Conservation (phyloP, 2,797 vertebrate species). For the Austrolebias charrua region DNA sequence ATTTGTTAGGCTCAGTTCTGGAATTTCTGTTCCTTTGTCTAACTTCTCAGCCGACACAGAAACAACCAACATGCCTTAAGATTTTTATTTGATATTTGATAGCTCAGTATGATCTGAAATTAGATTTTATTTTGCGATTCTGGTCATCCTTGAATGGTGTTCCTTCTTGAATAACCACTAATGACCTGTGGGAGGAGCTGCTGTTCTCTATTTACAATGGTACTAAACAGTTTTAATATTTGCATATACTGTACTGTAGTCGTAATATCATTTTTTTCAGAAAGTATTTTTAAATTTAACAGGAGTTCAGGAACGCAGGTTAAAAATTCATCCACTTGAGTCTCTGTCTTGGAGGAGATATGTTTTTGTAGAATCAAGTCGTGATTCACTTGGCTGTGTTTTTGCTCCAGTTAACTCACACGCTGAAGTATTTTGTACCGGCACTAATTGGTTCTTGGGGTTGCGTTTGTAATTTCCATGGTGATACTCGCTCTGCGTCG, state of each 20-base stretch:
- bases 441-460: conserved; percentile 50
- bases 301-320: conserved; percentile 27
- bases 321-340: conserved; percentile 32
- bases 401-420: conserved; percentile 39
- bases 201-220: conserved; percentile 15
- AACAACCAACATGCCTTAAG: too few relatives aligned
- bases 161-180: not conserved
- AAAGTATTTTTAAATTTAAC: conserved; percentile 1
- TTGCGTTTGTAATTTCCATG: conserved; percentile 59
- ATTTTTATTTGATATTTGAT: too few relatives aligned
- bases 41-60: too few relatives aligned
- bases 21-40: too few relatives aligned
- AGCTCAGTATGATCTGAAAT: too few relatives aligned
- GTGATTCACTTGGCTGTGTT: conserved; percentile 29
- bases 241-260: not conserved
- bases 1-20: too few relatives aligned
- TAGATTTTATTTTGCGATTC: not conserved
- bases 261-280: conserved; percentile 4
- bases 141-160: not conserved
- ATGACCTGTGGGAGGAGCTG: conserved; percentile 30
- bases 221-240: not conserved
- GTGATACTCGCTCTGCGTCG: conserved; percentile 28
- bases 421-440: conserved; percentile 31
- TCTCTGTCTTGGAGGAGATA: conserved; percentile 21
- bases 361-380: conserved; percentile 19